Base-by-base conservation (phyloP, 2,113 vertebrate genomes). In the Argyrosomus japonicus region DNA sequence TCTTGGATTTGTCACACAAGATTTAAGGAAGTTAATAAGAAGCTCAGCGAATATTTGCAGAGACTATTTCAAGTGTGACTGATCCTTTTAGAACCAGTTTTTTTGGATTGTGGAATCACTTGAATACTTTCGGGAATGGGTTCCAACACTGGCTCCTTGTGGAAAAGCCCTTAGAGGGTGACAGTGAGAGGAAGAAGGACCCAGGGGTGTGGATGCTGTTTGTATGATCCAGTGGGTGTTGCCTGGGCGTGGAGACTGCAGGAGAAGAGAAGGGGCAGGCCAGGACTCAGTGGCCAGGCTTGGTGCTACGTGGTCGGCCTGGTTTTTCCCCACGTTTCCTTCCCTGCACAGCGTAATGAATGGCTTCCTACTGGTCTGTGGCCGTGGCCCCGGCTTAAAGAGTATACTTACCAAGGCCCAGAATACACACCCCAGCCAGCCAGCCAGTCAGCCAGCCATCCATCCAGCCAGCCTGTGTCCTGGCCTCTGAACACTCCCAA, bases 351-450 rank as follows among this genome's bases (percentile, higher is more conserved):
- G 88, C 73, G 81, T 95, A 95, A 95, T 95, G 93, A 95, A 94
- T 95, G 92, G 94, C 95, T 95, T 95, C 94, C 95, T 94, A 90
- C 89, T 92, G 93, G 93, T 93, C 88, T 94, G 93, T 92, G 93
- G 93, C 92, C 83, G 68, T 87, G 93, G 92, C 89, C 92, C 85
- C 81, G 89, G 76, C 92, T 90, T 94, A 94, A 94, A 96, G 88
- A 93, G 93, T 92, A 94, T 95, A 93, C 93, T 95, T 95, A 93
- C 92, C 87, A 85, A 81, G 87, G 93, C 91, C 83, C 92, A 88
- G 89, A 93, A 91, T 94, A 94, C 87, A 89, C 92, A 91, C 79
- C 85, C 81, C 86, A 88, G 89, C 77, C 89, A 87, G 84, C 61
- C 83, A 83, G 76, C 74, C 77, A 78, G 76, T 57, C 84, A 82